Evolutionary conservation across 1,140 invertebrate species (phyloP).

Genomic region (Chironomus striatipennis): DNA sequence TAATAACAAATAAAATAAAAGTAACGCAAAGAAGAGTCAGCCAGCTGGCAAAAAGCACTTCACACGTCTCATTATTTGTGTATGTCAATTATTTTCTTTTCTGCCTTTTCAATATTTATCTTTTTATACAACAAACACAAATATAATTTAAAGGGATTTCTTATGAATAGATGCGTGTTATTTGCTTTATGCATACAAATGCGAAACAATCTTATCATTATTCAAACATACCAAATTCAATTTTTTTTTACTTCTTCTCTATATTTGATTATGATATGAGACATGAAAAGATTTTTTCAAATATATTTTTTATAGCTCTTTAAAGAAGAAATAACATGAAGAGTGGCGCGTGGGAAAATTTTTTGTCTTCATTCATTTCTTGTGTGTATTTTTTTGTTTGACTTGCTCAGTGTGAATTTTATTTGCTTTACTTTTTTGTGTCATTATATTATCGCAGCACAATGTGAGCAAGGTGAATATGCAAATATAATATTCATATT

Average conservation of each 20-base stretch:
- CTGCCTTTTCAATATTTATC: background rate
- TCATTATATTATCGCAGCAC: too few species aligned
- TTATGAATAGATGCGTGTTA: too few species aligned
- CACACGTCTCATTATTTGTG: background rate
- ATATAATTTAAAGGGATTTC: background rate
- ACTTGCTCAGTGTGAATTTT: too few species aligned
- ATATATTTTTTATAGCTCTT: background rate
- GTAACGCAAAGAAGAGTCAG: too few species aligned
- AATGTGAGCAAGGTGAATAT: too few species aligned
- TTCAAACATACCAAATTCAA: background rate
- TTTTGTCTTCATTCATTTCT: background rate
- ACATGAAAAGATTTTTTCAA: too few species aligned
- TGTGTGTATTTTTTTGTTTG: background rate
- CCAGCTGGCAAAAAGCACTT: background rate
- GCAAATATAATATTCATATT: too few species aligned
- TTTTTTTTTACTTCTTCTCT: too few species aligned
- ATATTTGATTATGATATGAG: too few species aligned
- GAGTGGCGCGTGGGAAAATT: background rate
- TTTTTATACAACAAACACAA: background rate
- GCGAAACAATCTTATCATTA: slow-evolving; percentile 1
- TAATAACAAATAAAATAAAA: too few species aligned
- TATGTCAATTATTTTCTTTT: background rate
- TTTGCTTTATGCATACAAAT: too few species aligned
- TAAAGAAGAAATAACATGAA: background rate
- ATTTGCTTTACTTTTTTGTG: too few species aligned